Evolutionary conservation across 1,140 invertebrate species (phyloP), one percentile per base, ranked within the genome.

Genomic region (Drosophila rhopaloa): DNA sequence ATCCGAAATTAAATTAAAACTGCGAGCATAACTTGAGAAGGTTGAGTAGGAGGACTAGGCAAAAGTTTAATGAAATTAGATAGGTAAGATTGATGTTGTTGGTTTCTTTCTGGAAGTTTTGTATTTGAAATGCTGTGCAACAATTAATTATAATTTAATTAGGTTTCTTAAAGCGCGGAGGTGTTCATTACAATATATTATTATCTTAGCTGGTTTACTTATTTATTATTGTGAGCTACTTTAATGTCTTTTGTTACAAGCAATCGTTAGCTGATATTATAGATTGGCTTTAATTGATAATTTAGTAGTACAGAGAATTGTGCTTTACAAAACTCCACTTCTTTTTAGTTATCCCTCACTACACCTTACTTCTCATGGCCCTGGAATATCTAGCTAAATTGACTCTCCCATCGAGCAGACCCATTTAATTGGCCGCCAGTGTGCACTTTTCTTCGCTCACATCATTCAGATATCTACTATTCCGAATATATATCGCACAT

Each of bases 1-100:
- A 44, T 50, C 32, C 37, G 48, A 75, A 75, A 75, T 73, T 75
- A 63, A 75, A 75, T 75, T 75, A 75, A 75, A 74, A 74, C 68
- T 48, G 35, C 13, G 44, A 47, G 57, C n/a, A n/a, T 62, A 54
- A 56, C 50, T 32, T 16, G 44, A 63, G 27, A n/a, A 13, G 10
- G n/a, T 35, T 41, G 24, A 55, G 27, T 27, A 41, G 24, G 0
- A 19, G 7, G 41, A 11, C 29, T 24, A 11, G 29, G 9, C 48
- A 7, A 54, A 48, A 73, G 59, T 54, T 60, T 46, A 71, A 70
- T 58, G 43, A 50, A 70, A 71, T 71, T 70, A 70, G 35, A 50
- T 46, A 10, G 50, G 10, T 24, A 13, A 55, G 62, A 48, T 55
- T 56, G 35, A 71, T 48, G 50, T 38, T 19, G 35, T 29, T 24